These are phyloP conservation scores for Lysandra coridon DNA, from an alignment of 2,888 invertebrate species.

Conservation along the genomic window DNA sequence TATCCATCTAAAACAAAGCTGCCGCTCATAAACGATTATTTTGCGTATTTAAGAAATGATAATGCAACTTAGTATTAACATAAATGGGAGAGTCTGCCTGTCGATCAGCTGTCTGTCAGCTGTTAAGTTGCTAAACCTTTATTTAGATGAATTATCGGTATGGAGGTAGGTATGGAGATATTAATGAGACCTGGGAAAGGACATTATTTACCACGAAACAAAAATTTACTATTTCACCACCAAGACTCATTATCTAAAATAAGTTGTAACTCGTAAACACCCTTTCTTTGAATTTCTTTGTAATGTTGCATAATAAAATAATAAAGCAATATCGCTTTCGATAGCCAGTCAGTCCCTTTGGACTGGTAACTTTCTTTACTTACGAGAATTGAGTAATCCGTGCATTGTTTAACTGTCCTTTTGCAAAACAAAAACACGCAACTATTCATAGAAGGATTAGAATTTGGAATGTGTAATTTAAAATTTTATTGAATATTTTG, in stretches of 20 bases:
- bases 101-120: no score
- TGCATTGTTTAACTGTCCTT: not conserved
- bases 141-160: not conserved
- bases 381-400: slow-evolving; percentile 1
- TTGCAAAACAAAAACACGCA: not conserved
- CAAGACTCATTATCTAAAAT: not conserved
- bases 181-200: not conserved
- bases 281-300: not conserved
- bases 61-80: no score
- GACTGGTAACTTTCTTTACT: not conserved
- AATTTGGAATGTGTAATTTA: not conserved
- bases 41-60: no score
- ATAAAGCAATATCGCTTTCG: not conserved
- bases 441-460: not conserved
- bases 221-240: not conserved
- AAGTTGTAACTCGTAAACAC: not conserved
- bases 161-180: not conserved
- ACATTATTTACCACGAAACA: not conserved
- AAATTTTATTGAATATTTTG: not conserved
- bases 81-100: no score
- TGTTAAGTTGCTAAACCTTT: no score
- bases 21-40: no score
- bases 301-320: not conserved
- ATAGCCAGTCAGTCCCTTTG: no score
- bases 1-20: no score